Conservation (phyloP, 2,797 vertebrate species). For the Neolamprologus multifasciatus region DNA sequence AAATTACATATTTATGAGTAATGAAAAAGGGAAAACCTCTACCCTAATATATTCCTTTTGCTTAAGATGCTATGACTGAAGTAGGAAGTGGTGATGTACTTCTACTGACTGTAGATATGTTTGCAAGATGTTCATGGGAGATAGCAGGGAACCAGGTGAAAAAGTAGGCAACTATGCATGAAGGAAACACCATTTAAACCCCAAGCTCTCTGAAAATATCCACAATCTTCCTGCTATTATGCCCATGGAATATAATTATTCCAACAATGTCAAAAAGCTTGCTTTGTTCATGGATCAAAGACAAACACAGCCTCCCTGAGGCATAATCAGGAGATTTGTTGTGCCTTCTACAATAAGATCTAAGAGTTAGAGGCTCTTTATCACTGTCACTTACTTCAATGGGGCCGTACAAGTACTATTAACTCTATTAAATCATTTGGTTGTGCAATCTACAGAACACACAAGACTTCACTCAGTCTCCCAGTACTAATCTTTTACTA, state of each 20-base stretch:
- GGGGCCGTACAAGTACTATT: conserved; percentile 16
- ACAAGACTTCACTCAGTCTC: neutral
- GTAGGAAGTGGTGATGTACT: neutral
- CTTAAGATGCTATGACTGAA: neutral
- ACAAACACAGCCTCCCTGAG: neutral
- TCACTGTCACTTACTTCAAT: conserved; percentile 22
- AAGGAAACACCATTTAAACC: neutral
- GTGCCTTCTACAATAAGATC: neutral
- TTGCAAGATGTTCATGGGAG: neutral
- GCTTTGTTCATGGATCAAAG: neutral
- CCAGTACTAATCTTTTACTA: conserved; percentile 41
- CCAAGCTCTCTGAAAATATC: neutral
- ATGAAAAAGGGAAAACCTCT: neutral
- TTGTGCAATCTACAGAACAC: conserved; percentile 27
- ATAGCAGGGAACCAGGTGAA: neutral
- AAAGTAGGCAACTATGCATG: neutral
- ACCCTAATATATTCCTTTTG: neutral
- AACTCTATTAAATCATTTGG: conserved; percentile 44
- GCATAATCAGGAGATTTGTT: neutral
- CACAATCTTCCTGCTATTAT: neutral
- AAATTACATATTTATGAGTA: neutral
- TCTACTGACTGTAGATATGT: neutral
- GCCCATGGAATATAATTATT: neutral
- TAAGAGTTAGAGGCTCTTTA: conserved; percentile 28
- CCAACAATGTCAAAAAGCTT: neutral